These are phyloP conservation scores for Xestobium rufovillosum DNA, from an alignment of 2,888 invertebrate genomes.

Conservation along the genomic window DNA sequence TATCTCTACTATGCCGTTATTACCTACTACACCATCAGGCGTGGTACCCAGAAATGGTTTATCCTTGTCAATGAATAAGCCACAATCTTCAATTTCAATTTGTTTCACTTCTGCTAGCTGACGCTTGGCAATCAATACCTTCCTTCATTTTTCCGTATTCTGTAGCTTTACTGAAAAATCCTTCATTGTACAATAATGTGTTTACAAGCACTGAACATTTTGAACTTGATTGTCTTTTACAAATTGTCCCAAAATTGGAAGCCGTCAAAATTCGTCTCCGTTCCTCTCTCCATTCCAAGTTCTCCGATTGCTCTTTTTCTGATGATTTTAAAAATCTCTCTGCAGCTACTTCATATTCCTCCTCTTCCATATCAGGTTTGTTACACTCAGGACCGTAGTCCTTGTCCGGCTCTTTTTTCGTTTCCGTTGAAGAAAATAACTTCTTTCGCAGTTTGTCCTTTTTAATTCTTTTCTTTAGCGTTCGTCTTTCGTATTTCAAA, in stretches of 20 bases:
- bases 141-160: conserved; percentile 3
- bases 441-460: neutral
- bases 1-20: conserved; percentile 12
- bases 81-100: conserved; percentile 16
- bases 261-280: conserved; percentile 19
- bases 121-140: conserved; percentile 2
- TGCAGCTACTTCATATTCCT: conserved; percentile 6
- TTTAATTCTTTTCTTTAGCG: neutral
- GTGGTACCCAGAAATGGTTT: conserved; percentile 15
- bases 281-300: conserved; percentile 21
- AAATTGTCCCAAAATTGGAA: conserved; percentile 20
- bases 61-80: conserved; percentile 15
- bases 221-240: conserved; percentile 12
- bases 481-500: conserved; percentile 4
- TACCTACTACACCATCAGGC: conserved; percentile 17
- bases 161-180: neutral
- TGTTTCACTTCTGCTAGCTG: conserved; percentile 7
- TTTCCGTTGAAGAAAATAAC: no score
- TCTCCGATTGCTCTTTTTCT: conserved; percentile 15
- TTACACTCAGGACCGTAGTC: conserved; percentile 3
- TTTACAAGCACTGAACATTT: conserved; percentile 4
- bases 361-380: conserved; percentile 8
- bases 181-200: no score
- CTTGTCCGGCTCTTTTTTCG: conserved; percentile 1
- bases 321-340: conserved; percentile 2